A percentile compares a stretch with the other conserved stretches of the same genome.
Evolutionary conservation across 2,888 invertebrate species (phyloP).

Genomic region (Volucella zonaria): DNA sequence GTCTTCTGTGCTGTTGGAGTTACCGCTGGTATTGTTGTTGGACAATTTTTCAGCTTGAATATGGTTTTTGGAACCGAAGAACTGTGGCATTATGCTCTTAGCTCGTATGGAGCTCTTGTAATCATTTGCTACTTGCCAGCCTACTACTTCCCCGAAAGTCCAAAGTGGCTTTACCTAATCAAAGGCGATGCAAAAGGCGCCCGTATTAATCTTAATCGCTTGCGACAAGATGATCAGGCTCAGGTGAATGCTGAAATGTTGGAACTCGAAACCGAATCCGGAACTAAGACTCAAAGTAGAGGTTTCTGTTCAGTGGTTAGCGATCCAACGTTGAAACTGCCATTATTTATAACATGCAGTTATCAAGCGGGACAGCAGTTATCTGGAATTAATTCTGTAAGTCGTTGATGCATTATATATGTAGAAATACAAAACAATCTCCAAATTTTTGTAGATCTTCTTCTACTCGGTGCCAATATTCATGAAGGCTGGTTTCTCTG

Average conservation of each 20-base stretch:
- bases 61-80: conserved; percentile 84
- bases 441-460: conserved; percentile 83
- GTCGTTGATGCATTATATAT: conserved; percentile 76
- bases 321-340: conserved; percentile 85
- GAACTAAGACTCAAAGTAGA: conserved; percentile 81
- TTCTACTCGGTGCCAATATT: conserved; percentile 92
- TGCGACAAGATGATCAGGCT: conserved; percentile 72
- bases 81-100: conserved; percentile 90
- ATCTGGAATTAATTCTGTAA: conserved; percentile 93
- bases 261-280: conserved; percentile 84
- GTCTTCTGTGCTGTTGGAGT: conserved; percentile 87
- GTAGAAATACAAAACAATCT: neutral
- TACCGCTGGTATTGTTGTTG: conserved; percentile 79
- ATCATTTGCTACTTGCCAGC: conserved; percentile 86
- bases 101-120: conserved; percentile 87
- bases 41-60: conserved; percentile 78
- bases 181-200: conserved; percentile 86
- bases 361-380: conserved; percentile 92
- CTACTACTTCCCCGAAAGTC: conserved; percentile 91
- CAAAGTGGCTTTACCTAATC: conserved; percentile 90
- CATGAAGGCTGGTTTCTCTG: conserved; percentile 86
- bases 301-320: conserved; percentile 85
- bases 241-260: conserved; percentile 84
- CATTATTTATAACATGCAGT: conserved; percentile 89
- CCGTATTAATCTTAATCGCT: conserved; percentile 73